Conservation (phyloP, 2,113 vertebrate species). For the Oreochromis niloticus region DNA sequence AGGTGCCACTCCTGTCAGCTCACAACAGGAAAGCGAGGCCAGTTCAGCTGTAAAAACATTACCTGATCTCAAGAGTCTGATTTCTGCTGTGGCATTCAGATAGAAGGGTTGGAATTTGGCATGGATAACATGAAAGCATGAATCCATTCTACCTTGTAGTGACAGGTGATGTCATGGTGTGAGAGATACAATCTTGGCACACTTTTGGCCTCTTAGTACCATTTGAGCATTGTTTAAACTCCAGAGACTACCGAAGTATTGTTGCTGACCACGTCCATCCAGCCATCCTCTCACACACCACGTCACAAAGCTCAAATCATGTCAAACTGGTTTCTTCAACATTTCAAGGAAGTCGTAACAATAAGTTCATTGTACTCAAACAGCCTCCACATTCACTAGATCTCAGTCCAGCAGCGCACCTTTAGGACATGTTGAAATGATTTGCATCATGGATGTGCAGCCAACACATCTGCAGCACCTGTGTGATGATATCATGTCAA, state of each 20-base stretch:
- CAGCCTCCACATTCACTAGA: background rate
- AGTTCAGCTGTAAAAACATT: background rate
- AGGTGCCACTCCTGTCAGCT: background rate
- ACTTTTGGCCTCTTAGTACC: background rate
- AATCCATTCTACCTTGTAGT: background rate
- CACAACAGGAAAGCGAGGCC: background rate
- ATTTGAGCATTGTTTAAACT: background rate
- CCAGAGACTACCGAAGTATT: background rate
- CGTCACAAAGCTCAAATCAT: background rate
- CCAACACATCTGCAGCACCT: background rate
- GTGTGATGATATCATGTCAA: background rate
- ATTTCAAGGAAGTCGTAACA: background rate
- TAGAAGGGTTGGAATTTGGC: background rate
- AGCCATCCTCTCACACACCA: background rate
- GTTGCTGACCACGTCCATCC: background rate
- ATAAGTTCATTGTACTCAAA: background rate
- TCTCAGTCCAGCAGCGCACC: background rate
- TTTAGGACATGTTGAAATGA: background rate
- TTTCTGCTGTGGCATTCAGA: background rate
- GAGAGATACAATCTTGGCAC: background rate
- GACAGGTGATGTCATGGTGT: background rate
- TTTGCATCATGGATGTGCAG: background rate
- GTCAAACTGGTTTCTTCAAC: background rate
- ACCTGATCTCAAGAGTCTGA: background rate
- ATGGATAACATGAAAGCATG: background rate